These are phyloP conservation scores for Melikaiella ostensackeni DNA, from an alignment of 2,888 invertebrate genomes.

Conservation along the genomic window DNA sequence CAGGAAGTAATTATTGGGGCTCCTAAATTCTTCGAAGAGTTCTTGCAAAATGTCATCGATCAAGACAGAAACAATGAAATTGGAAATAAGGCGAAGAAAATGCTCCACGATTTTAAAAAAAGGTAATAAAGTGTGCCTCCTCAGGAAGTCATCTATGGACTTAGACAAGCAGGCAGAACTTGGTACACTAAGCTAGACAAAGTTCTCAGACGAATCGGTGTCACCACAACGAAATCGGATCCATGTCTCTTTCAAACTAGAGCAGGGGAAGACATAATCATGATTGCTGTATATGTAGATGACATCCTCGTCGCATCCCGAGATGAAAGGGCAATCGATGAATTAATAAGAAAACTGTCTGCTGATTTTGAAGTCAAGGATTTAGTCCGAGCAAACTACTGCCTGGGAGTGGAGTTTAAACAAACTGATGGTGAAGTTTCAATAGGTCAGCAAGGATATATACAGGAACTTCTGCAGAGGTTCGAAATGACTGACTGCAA, in stretches of 20 bases:
- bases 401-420: no score
- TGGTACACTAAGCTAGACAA: slow-evolving; percentile 43
- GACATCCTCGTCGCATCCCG: no score
- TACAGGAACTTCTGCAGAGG: slow-evolving; percentile 37
- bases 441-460: slow-evolving; percentile 47
- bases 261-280: slow-evolving; percentile 46
- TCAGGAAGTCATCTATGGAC: slow-evolving; percentile 46
- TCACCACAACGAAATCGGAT: no score
- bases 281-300: no score
- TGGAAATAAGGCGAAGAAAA: no score
- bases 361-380: no score
- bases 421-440: neutral
- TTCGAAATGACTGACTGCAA: no score
- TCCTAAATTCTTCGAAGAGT: no score
- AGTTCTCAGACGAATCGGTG: slow-evolving; percentile 36
- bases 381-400: no score
- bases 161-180: slow-evolving; percentile 44
- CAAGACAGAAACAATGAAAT: slow-evolving; percentile 54
- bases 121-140: slow-evolving; percentile 40
- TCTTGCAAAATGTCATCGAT: slow-evolving; percentile 53
- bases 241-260: slow-evolving; percentile 53
- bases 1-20: no score
- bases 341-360: slow-evolving; percentile 6
- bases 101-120: neutral
- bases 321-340: no score